Evolutionary conservation across 2,888 invertebrate species (phyloP).

Genomic region (Sisyra nigra): DNA sequence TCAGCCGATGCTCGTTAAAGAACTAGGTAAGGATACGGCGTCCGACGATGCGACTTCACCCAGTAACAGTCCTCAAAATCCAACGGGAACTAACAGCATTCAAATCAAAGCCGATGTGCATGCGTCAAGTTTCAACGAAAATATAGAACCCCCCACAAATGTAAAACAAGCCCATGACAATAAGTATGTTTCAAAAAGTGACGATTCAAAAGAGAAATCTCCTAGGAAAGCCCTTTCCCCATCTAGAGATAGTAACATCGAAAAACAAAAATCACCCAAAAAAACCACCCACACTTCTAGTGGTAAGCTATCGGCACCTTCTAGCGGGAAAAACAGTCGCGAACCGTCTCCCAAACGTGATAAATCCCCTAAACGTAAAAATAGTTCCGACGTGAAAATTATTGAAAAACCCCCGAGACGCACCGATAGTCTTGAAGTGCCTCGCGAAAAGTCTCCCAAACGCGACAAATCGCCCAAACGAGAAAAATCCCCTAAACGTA

Average conservation of each 20-base stretch:
- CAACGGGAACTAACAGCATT: slow-evolving; percentile 33
- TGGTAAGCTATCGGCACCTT: not conserved
- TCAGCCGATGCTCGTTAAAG: slow-evolving; percentile 75
- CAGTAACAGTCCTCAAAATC: slow-evolving; percentile 10
- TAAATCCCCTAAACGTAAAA: slow-evolving; percentile 3
- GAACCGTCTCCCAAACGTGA: slow-evolving; percentile 1
- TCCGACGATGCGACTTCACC: slow-evolving; percentile 12
- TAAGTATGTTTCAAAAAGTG: slow-evolving; percentile 6
- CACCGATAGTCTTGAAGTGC: slow-evolving; percentile 2
- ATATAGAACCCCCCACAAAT: not conserved
- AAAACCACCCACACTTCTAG: not conserved
- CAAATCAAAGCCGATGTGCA: slow-evolving; percentile 28
- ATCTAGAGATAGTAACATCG: not conserved
- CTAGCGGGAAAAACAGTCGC: not conserved
- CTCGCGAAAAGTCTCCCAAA: slow-evolving; percentile 7
- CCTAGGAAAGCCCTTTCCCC: slow-evolving; percentile 1
- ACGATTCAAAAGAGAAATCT: slow-evolving; percentile 2
- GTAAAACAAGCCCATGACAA: not conserved
- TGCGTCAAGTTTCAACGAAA: slow-evolving; percentile 13
- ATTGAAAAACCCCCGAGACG: not conserved
- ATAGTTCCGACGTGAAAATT: not conserved
- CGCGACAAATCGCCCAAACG: slow-evolving; percentile 1
- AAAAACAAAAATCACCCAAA: slow-evolving; percentile 5
- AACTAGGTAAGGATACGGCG: slow-evolving; percentile 58
- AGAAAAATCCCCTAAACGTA: slow-evolving; percentile 5